These are phyloP conservation scores for Sapajus apella DNA, from an alignment of 2,113 vertebrate genomes.

Conservation along the genomic window DNA sequence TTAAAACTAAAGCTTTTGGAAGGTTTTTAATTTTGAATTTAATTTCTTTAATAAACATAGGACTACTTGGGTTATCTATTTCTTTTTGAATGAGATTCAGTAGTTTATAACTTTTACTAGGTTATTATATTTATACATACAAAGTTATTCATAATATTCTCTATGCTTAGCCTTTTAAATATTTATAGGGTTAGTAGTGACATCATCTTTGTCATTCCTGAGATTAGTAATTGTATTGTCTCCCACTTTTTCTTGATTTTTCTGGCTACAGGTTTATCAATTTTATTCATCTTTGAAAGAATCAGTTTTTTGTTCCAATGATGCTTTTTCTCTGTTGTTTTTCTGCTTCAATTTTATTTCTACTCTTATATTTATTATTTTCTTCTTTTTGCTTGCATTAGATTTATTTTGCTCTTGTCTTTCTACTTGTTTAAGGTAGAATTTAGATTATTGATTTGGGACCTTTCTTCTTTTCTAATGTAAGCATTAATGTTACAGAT, in stretches of 20 bases:
- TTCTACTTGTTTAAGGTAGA: neutral
- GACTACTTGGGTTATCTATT: neutral
- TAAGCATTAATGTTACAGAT: neutral
- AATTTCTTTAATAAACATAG: neutral
- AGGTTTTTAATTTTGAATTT: conserved; percentile 27
- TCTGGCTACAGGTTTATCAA: conserved; percentile 3
- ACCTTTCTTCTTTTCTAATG: neutral
- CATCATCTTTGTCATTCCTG: neutral
- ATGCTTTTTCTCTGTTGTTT: conserved; percentile 14
- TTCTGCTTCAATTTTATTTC: neutral
- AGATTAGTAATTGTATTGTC: neutral
- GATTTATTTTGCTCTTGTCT: neutral
- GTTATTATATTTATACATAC: neutral
- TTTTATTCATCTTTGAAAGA: conserved; percentile 33
- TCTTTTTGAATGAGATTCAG: neutral
- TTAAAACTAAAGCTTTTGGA: conserved; percentile 33
- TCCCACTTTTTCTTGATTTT: neutral
- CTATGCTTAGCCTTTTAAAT: neutral
- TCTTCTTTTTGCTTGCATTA: neutral
- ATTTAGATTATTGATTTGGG: neutral
- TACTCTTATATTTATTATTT: neutral
- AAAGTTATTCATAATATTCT: neutral
- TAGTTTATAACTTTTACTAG: conserved; percentile 7
- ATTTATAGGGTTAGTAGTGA: neutral
- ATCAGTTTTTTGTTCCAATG: neutral